These are phyloP conservation scores for Serilophus lunatus DNA, from an alignment of 2,113 vertebrate species.

Conservation along the genomic window DNA sequence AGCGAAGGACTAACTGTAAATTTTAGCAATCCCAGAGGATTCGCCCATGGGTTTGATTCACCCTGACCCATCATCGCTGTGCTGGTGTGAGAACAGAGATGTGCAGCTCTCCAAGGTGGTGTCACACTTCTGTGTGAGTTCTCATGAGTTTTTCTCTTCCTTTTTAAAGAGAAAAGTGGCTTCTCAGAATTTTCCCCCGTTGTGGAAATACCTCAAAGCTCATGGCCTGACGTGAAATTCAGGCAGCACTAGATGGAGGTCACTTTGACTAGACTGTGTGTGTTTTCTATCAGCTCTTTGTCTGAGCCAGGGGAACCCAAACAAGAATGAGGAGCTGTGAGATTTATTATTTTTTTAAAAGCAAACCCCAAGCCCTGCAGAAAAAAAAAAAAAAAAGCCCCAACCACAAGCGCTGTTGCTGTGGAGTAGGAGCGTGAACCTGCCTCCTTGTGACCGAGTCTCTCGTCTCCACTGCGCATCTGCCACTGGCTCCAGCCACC, in stretches of 20 bases:
- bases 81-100: neutral
- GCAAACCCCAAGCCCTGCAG: neutral
- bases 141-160: neutral
- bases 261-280: neutral
- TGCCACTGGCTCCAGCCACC: neutral
- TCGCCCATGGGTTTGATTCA: neutral
- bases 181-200: neutral
- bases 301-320: neutral
- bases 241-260: neutral
- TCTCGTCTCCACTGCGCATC: neutral
- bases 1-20: accelerated
- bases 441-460: neutral
- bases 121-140: neutral
- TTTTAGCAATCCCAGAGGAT: neutral
- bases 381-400: neutral
- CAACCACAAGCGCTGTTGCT: neutral
- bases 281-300: neutral
- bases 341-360: neutral
- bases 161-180: neutral
- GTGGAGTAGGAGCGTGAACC: neutral
- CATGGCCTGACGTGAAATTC: neutral
- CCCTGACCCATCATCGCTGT: neutral
- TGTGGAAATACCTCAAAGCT: neutral
- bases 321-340: neutral
- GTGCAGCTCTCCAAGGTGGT: neutral